These are phyloP conservation scores for Colinus virginianus DNA, from an alignment of 2,113 vertebrate species.

Conservation along the genomic window DNA sequence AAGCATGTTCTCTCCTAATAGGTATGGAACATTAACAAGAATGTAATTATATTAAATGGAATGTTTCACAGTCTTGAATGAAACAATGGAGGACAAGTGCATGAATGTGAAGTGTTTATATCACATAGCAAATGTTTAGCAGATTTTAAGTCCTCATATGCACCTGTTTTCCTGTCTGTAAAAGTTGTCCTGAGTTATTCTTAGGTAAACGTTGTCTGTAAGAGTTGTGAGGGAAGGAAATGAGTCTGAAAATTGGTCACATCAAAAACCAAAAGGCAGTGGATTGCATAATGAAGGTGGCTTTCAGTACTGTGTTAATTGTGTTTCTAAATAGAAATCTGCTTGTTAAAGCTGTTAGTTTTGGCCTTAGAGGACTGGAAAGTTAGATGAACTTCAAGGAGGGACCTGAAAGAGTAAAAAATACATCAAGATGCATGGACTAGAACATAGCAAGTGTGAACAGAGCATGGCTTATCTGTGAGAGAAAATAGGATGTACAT, in stretches of 20 bases:
- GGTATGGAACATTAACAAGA: constrained; percentile 23
- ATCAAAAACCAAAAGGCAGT: background rate
- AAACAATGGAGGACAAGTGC: constrained; percentile 36
- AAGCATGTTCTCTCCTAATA: constrained; percentile 26
- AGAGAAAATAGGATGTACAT: background rate
- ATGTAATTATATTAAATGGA: constrained; percentile 32
- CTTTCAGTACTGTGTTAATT: background rate
- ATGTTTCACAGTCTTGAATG: constrained; percentile 13
- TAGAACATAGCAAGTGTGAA: background rate
- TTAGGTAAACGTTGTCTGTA: constrained; percentile 15
- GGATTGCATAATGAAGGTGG: background rate
- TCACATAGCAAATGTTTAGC: constrained; percentile 14
- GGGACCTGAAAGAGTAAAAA: background rate
- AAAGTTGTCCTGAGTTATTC: constrained; percentile 41
- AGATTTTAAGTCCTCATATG: constrained; percentile 28
- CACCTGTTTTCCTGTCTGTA: constrained; percentile 23
- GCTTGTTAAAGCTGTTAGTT: background rate
- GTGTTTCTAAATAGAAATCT: background rate
- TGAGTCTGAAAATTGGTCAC: background rate
- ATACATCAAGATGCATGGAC: background rate
- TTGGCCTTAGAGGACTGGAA: background rate
- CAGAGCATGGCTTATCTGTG: background rate
- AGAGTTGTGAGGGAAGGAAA: background rate
- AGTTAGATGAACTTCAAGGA: background rate
- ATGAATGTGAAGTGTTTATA: constrained; percentile 1